Conservation (phyloP, 2,113 vertebrate species). For the Cyanoderma ruficeps region DNA sequence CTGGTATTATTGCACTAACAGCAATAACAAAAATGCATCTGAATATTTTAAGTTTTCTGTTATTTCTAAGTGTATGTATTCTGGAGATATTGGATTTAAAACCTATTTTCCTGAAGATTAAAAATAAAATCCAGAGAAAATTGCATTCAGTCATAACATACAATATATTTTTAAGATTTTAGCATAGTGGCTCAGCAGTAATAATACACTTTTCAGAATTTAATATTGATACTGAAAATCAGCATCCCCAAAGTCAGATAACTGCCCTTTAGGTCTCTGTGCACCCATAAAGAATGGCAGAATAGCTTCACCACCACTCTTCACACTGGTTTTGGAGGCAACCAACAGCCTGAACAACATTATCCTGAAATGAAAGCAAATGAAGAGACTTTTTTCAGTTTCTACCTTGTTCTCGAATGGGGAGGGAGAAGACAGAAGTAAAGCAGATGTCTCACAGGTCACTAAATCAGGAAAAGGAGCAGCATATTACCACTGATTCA, state of each 20-base stretch:
- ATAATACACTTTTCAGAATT: not conserved
- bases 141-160: not conserved
- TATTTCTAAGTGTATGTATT: not conserved
- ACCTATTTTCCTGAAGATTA: not conserved
- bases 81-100: not conserved
- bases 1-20: not conserved
- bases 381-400: not conserved
- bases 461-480: not conserved
- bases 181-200: not conserved
- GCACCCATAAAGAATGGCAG: not conserved
- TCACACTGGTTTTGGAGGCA: accelerated
- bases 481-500: accelerated
- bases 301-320: not conserved
- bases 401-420: not conserved
- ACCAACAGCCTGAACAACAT: not conserved
- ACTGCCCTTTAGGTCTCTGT: not conserved
- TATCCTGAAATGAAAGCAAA: not conserved
- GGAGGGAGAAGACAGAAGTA: not conserved
- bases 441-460: not conserved
- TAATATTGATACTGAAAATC: not conserved
- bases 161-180: not conserved
- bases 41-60: not conserved
- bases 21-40: not conserved
- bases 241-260: not conserved
- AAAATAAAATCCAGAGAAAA: not conserved